Evolutionary conservation across 2,113 vertebrate genomes (phyloP).

Genomic region (Picathartes gymnocephalus): DNA sequence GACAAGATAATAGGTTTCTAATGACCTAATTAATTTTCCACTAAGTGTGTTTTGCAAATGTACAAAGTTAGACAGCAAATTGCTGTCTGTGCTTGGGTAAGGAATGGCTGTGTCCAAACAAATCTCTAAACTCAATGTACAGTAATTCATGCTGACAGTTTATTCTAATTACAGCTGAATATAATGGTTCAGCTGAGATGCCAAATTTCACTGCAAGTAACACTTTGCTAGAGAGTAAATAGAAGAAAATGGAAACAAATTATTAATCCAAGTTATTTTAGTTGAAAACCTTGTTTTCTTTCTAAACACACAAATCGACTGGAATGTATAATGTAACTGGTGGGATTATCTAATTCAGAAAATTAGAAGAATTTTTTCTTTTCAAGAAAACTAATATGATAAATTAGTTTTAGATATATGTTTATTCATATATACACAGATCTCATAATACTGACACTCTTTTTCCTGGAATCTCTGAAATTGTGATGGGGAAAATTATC

Average conservation of each 20-base stretch:
- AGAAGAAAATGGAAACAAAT: neutral
- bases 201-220: neutral
- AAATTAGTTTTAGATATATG: neutral
- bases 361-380: neutral
- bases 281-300: neutral
- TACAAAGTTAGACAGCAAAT: constrained; percentile 28
- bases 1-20: constrained; percentile 38
- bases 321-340: neutral
- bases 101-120: constrained; percentile 21
- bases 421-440: neutral
- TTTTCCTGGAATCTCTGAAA: neutral
- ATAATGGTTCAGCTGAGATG: constrained; percentile 30
- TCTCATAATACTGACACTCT: neutral
- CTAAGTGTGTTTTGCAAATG: neutral
- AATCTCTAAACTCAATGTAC: neutral
- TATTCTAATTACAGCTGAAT: constrained; percentile 39
- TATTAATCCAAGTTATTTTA: neutral
- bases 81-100: constrained; percentile 14
- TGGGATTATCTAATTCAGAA: neutral
- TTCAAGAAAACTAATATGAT: neutral
- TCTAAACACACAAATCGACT: neutral
- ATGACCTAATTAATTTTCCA: constrained; percentile 58
- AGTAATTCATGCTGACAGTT: neutral
- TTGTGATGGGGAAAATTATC: neutral
- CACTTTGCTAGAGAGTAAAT: neutral